Percentiles rank a stretch among this genome's conserved stretches.
Conservation (phyloP, 92 coral and sea anemone genomes). For the Blastomussa wellsi region DNA sequence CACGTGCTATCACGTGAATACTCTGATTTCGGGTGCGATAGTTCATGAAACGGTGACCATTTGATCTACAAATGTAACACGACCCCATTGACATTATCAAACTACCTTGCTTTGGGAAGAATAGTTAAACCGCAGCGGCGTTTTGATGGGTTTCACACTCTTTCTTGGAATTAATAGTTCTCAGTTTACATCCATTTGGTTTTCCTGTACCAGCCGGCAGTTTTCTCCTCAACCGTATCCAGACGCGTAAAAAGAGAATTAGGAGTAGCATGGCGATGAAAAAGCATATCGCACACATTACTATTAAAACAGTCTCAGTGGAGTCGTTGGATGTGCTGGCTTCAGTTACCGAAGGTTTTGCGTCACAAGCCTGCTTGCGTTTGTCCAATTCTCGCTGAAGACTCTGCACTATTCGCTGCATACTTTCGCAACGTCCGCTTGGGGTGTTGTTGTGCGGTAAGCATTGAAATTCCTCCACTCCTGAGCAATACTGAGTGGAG, state of each 20-base stretch:
- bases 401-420: neutral
- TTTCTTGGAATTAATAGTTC: neutral
- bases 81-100: no score
- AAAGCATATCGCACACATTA: neutral
- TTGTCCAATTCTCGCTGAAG: conserved; percentile 1
- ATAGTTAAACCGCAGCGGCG: neutral
- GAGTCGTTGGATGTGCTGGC: neutral
- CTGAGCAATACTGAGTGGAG: conserved; percentile 72
- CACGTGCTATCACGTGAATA: no score
- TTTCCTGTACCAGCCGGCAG: neutral
- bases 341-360: neutral
- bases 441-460: conserved; percentile 30
- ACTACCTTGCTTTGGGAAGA: neutral
- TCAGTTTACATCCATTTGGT: neutral
- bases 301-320: neutral
- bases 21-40: no score
- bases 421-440: neutral
- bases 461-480: conserved; percentile 68
- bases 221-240: neutral
- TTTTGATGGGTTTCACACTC: neutral
- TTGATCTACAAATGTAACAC: no score
- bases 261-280: neutral
- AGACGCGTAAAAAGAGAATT: conserved; percentile 3
- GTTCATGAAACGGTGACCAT: no score
- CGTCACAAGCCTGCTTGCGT: conserved; percentile 11